Base-by-base conservation (phyloP, 2,113 vertebrate genomes). In the Calidris pygmaea region DNA sequence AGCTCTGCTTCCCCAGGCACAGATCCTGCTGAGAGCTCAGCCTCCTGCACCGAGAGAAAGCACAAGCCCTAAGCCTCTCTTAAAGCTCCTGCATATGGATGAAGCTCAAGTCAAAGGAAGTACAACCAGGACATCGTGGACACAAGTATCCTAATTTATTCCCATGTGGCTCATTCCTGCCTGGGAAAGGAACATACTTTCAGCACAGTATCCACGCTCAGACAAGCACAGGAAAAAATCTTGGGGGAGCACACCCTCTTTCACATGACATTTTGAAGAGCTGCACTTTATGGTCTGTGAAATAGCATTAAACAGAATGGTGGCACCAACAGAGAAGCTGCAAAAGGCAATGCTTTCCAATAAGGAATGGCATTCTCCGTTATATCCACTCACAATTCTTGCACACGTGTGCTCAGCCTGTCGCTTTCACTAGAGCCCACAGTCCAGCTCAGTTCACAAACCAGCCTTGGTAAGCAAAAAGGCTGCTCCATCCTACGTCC, bases 391-490 rank as follows among this genome's bases (percentile, higher is more conserved):
- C 41, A n/a, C 55, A 66, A 19, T 24, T 55, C 91, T 47, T 62
- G 43, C 56, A 84, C n/a, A 24, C 26, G 23, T 3, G 22, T 62
- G 66, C 77, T 81, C 81, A 50, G 59, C 3, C 3, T 43, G n/a
- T 26, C 56, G 27, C 65, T 30, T 52, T 74, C 80, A 41, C 59
- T 73, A 9, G 10, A 80, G 52, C 72, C 60, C 65, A 24, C n/a
- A 37, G 65, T 9, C 27, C 39, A 74, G 58, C 58, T 53, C 8
- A 1, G 34, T 1, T 87, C 58, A 85, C 55, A 87, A 90, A 89
- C 55, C 63, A 89, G 84, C 68, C 88, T 21, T 35, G 43, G 48
- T 72, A 91, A 97, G 71, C 85, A 96, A 90, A 73, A 94, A 77
- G 70, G 77, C 76, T 79, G 60, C 47, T 43, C 20, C 5, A 3